These are phyloP conservation scores for Ianthella basta DNA, from an alignment of 37 sponge, comb jelly and placozoan species.

Conservation along the genomic window DNA sequence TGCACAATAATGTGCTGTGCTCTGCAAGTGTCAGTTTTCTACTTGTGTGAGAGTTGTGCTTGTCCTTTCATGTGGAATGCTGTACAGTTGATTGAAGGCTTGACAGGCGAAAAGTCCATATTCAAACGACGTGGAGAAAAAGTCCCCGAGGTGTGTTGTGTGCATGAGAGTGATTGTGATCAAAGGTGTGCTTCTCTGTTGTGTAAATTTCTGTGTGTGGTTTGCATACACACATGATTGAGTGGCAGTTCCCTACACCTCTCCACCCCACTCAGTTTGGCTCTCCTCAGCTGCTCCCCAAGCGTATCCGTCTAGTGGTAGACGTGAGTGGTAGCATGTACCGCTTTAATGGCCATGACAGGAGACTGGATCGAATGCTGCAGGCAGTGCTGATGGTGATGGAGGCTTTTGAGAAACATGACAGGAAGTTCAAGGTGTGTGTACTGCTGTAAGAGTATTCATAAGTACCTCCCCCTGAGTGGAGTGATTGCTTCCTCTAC, in stretches of 20 bases:
- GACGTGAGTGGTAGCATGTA: slow-evolving; percentile 98
- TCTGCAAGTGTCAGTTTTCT: too few relatives aligned
- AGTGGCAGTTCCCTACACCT: background rate
- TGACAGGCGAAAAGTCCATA: slow-evolving; percentile 86
- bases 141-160: slow-evolving; percentile 57
- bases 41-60: too few relatives aligned
- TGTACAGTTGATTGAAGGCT: slow-evolving; percentile 78
- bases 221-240: background rate
- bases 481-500: background rate
- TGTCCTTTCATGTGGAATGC: background rate
- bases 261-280: slow-evolving; percentile 26
- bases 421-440: slow-evolving; percentile 53
- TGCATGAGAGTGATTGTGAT: background rate
- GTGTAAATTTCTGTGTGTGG: slow-evolving; percentile 1
- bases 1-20: background rate
- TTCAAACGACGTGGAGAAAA: slow-evolving; percentile 83
- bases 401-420: slow-evolving; percentile 81
- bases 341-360: slow-evolving; percentile 88
- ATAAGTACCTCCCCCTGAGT: too few relatives aligned
- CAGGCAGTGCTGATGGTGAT: slow-evolving; percentile 87
- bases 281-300: slow-evolving; percentile 61
- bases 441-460: background rate
- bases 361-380: slow-evolving; percentile 80
- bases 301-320: slow-evolving; percentile 78
- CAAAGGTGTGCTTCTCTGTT: background rate